Evolutionary conservation across 1,140 invertebrate species (phyloP).

Genomic region (Lepidostoma basale): DNA sequence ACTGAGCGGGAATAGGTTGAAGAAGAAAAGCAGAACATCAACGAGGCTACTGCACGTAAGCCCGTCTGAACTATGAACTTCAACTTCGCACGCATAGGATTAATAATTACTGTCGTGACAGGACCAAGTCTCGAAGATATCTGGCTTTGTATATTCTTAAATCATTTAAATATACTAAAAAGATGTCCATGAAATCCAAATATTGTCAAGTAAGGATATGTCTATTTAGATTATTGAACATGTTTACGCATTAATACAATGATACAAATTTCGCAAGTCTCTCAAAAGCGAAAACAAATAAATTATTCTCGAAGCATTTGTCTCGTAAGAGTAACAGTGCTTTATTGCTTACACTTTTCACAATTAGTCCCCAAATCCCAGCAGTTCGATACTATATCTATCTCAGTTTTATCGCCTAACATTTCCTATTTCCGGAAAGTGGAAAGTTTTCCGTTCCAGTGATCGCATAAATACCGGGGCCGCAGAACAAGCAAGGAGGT

Average conservation of each 20-base stretch:
- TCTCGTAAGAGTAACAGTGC: conserved; percentile 31
- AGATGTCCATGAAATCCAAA: too few species aligned
- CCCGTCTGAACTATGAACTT: too few species aligned
- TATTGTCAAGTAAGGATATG: too few species aligned
- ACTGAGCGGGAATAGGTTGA: too few species aligned
- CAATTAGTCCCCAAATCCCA: conserved; percentile 37
- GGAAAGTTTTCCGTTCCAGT: conserved; percentile 31
- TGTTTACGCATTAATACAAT: not conserved
- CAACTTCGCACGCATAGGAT: too few species aligned
- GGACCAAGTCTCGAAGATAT: too few species aligned
- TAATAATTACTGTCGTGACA: too few species aligned
- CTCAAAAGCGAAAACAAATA: conserved; percentile 38
- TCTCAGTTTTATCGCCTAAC: conserved; percentile 43
- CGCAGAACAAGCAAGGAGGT: conserved; percentile 23
- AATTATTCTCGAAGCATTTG: conserved; percentile 33
- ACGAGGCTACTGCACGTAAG: too few species aligned
- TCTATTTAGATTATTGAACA: not conserved
- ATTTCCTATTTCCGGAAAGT: conserved; percentile 26
- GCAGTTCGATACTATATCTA: conserved; percentile 33
- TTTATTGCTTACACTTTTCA: conserved; percentile 42
- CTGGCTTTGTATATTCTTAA: too few species aligned
- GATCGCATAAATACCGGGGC: conserved; percentile 34
- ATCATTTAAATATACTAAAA: too few species aligned
- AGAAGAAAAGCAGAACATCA: too few species aligned
- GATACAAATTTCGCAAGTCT: not conserved